Percentiles rank a stretch among this genome's conserved stretches.
phyloP scores from a whole-genome alignment of 2,797 vertebrate species.

The Manis javanica region DNA sequence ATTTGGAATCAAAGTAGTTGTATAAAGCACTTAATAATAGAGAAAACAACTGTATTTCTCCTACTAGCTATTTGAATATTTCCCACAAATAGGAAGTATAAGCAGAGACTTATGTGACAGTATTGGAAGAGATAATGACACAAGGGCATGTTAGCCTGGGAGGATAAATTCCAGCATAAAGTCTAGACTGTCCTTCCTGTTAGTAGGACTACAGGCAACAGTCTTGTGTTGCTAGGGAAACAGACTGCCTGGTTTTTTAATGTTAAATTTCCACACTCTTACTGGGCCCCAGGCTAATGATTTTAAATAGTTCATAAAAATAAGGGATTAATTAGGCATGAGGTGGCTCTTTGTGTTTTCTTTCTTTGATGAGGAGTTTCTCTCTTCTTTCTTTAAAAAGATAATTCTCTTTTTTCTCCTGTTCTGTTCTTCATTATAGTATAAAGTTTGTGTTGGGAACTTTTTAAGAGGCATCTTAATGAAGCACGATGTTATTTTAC shows the following conservation, averaged over 20 bases:
- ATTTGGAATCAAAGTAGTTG: constrained; percentile 68
- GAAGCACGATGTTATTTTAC: constrained; percentile 17
- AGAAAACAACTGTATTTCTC: constrained; percentile 67
- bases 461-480: background rate
- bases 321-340: background rate
- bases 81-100: constrained; percentile 59
- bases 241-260: background rate
- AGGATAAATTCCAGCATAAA: constrained; percentile 41
- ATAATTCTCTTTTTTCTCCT: background rate
- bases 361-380: background rate
- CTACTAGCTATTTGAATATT: constrained; percentile 54
- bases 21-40: constrained; percentile 53
- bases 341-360: background rate
- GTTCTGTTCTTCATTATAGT: background rate
- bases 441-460: background rate
- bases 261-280: background rate
- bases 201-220: background rate
- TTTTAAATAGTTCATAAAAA: constrained; percentile 52
- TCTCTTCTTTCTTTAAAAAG: background rate
- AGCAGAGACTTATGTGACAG: constrained; percentile 44
- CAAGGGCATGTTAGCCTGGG: background rate
- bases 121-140: constrained; percentile 49
- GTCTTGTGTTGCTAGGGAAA: background rate
- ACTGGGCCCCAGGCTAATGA: background rate
- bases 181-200: constrained; percentile 1